Percentiles rank a stretch among this genome's conserved stretches.
phyloP scores from a whole-genome alignment of 2,888 invertebrate genomes.

The Chydorus sphaericus region DNA sequence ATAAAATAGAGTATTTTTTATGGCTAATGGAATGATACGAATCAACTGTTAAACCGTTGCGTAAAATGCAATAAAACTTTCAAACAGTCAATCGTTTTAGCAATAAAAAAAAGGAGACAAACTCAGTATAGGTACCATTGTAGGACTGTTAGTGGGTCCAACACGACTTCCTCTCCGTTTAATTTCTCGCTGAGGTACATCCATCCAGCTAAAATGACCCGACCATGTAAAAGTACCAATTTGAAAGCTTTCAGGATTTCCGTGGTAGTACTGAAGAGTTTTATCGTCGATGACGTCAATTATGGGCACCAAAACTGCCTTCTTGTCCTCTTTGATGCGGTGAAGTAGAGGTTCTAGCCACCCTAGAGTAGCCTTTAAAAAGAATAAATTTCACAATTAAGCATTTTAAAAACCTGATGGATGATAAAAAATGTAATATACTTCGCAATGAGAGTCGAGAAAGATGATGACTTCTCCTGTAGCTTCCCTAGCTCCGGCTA shows the following conservation, averaged over 20 bases:
- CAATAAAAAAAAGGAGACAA: too few relatives aligned
- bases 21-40: too few relatives aligned
- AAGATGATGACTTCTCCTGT: slow-evolving; percentile 67
- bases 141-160: slow-evolving; percentile 38
- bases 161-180: slow-evolving; percentile 41
- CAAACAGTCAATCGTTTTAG: neutral
- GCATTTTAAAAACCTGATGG: neutral
- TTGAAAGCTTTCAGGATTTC: slow-evolving; percentile 37
- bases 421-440: slow-evolving; percentile 51
- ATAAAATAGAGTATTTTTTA: too few relatives aligned
- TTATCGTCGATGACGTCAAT: slow-evolving; percentile 84
- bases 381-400: neutral
- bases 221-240: slow-evolving; percentile 74
- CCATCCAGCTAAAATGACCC: slow-evolving; percentile 88
- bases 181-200: slow-evolving; percentile 49
- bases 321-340: slow-evolving; percentile 62
- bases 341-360: slow-evolving; percentile 68
- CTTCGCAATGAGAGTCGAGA: slow-evolving; percentile 85
- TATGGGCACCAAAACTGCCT: slow-evolving; percentile 76
- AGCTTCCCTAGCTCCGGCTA: slow-evolving; percentile 74
- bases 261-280: slow-evolving; percentile 55
- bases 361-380: neutral
- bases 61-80: neutral
- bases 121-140: neutral
- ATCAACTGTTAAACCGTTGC: too few relatives aligned